Conservation (phyloP, 2,113 vertebrate species). For the Mionectes macconnelli region DNA sequence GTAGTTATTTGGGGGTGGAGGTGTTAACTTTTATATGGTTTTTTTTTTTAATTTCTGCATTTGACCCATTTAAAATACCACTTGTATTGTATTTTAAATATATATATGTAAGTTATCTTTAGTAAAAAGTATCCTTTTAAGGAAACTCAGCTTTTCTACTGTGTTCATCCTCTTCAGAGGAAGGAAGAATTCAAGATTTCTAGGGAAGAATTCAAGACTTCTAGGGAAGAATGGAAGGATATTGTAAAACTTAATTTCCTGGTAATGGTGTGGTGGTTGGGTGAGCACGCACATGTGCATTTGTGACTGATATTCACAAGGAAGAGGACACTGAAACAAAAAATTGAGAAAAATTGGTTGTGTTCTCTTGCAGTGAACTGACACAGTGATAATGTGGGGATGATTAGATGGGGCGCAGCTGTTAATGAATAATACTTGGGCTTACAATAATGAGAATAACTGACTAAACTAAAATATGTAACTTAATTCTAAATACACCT, state of each 20-base stretch:
- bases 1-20: neutral
- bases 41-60: neutral
- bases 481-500: neutral
- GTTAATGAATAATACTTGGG: neutral
- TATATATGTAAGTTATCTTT: neutral
- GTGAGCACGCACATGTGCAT: accelerated
- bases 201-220: neutral
- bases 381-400: neutral
- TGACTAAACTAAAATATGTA: neutral
- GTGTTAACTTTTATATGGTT: neutral
- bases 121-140: neutral
- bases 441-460: neutral
- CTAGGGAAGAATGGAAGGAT: neutral
- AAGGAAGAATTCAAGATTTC: neutral
- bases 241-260: neutral
- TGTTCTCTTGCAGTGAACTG: neutral
- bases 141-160: neutral
- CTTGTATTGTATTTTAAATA: too few species aligned
- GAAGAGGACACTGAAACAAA: neutral
- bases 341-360: neutral
- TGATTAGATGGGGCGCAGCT: neutral
- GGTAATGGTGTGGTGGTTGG: neutral
- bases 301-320: neutral
- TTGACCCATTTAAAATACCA: neutral
- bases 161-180: neutral